Evolutionary conservation across 2,888 invertebrate genomes (phyloP).

Genomic region (Parochlus steinenii): DNA sequence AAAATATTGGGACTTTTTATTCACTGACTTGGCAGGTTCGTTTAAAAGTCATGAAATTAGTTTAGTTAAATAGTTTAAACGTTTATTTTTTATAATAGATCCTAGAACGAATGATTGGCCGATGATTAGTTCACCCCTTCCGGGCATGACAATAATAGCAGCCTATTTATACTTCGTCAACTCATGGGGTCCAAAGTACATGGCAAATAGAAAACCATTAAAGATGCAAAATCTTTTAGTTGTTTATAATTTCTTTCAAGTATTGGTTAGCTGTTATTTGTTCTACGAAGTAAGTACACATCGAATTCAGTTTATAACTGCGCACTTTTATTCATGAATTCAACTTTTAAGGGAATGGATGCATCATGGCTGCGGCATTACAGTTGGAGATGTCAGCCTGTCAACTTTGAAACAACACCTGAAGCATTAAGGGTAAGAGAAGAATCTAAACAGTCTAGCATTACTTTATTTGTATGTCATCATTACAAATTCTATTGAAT

Average conservation of each 20-base stretch:
- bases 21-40: slow-evolving; percentile 49
- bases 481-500: slow-evolving; percentile 1
- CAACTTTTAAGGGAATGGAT: slow-evolving; percentile 43
- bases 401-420: slow-evolving; percentile 61
- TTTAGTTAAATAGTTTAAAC: slow-evolving; percentile 5
- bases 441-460: slow-evolving; percentile 23
- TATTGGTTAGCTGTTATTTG: slow-evolving; percentile 61
- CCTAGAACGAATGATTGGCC: slow-evolving; percentile 45
- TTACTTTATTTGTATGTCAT: not conserved
- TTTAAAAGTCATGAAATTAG: slow-evolving; percentile 14
- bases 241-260: slow-evolving; percentile 79
- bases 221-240: slow-evolving; percentile 62
- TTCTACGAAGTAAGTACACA: slow-evolving; percentile 29
- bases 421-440: slow-evolving; percentile 71
- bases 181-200: slow-evolving; percentile 68
- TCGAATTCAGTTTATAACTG: not conserved
- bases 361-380: slow-evolving; percentile 68
- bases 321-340: not conserved
- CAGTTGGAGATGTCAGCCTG: slow-evolving; percentile 82
- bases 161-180: slow-evolving; percentile 55
- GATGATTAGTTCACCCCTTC: slow-evolving; percentile 51
- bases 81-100: slow-evolving; percentile 31
- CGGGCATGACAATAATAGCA: slow-evolving; percentile 45
- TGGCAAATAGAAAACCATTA: slow-evolving; percentile 74
- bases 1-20: slow-evolving; percentile 43